Evolutionary conservation across 1,140 invertebrate species (phyloP), one percentile per base, ranked within the genome.

Genomic region (Anoplolepis gracilipes): DNA sequence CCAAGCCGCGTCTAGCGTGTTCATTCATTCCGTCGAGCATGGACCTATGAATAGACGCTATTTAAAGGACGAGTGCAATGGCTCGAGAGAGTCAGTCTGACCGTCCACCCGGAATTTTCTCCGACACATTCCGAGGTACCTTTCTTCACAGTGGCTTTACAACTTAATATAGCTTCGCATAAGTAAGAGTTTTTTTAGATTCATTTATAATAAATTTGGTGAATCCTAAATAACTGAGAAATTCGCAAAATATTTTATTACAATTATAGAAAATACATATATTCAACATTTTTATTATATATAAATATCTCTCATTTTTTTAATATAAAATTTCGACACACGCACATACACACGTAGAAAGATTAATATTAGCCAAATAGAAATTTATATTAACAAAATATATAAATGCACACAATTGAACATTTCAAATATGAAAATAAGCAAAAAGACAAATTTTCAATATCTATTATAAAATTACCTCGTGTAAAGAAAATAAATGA

Each of bases 41-140:
- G 85, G 90, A 88, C 77, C 92, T 93, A 93, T 93, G 92, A 93
- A 93, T 93, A 93, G 93, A 91, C 88, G 92, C 92, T 93, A 93
- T 93, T 93, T 93, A 92, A 92, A 92, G 92, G 90, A 93, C 90
- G 91, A 91, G 89, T 90, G 87, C 90, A 92, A 91, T 85, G 92
- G 86, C 90, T 84, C 85, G 59, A 42, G n/a, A 76, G 81, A 62
- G 73, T 39, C 39, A 22, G 70, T 84, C 59, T 11, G 30, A 70
- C 49, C 13, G 49, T 70, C 33, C 78, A 42, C 19, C 25, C 39
- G 25, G 19, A 59, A 73, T 73, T 82, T 82, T 73, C 39, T 22
- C 67, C n/a, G 67, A 73, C 67, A 72, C 67, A 70, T 70, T 70
- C 67, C 46, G n/a, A 22, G 28, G 25, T 53, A 53, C 19, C 42